Percentiles rank a stretch among this genome's conserved stretches.
Conservation (phyloP, 2,888 invertebrate genomes). For the Temnothorax unifasciatus region DNA sequence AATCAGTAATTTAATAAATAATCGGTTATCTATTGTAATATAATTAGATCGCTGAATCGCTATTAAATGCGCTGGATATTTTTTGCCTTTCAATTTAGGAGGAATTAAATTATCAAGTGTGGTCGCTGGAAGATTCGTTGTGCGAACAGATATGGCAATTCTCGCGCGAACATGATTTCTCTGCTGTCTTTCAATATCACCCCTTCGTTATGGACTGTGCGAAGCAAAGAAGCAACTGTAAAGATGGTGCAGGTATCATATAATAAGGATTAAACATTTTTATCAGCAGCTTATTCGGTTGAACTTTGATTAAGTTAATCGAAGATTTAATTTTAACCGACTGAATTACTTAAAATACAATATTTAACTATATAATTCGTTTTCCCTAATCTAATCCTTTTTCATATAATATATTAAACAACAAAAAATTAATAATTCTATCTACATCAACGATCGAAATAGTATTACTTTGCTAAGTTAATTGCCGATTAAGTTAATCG, state of each 20-base stretch:
- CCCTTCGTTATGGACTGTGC: slow-evolving; percentile 14
- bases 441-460: background rate
- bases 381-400: background rate
- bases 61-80: background rate
- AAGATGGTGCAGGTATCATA: background rate
- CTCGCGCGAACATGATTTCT: slow-evolving; percentile 71
- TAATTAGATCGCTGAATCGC: too few relatives aligned
- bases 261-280: background rate
- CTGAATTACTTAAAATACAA: background rate
- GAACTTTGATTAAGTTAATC: background rate
- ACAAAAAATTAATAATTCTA: background rate
- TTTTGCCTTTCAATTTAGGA: slow-evolving; percentile 67
- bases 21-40: too few relatives aligned
- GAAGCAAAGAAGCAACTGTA: background rate
- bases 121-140: slow-evolving; percentile 66
- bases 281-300: background rate
- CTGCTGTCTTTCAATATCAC: slow-evolving; percentile 47
- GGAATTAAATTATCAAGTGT: slow-evolving; percentile 70
- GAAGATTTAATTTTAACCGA: background rate
- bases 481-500: background rate
- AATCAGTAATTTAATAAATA: too few relatives aligned
- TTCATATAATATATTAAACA: background rate
- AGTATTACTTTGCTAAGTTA: background rate
- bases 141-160: slow-evolving; percentile 77
- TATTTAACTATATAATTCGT: background rate